A percentile compares a stretch with the other conserved stretches of the same genome.
phyloP scores from a whole-genome alignment of 2,113 vertebrate genomes.

The Chlorodrepanis virens region DNA sequence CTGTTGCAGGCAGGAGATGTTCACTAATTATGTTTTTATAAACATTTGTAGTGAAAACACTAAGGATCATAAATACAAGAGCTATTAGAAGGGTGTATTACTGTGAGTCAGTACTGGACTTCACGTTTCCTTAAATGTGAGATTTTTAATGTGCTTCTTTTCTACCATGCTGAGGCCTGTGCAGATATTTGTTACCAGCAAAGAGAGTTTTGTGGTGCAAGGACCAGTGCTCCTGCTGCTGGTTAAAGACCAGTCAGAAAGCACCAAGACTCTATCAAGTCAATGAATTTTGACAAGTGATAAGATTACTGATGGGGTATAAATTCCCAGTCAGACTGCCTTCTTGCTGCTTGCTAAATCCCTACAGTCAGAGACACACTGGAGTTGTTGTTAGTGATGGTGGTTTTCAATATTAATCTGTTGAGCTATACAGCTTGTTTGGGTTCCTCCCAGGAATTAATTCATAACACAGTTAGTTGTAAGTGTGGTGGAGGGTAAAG shows the following conservation, averaged over 20 bases:
- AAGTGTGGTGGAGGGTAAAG: neutral
- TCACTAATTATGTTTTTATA: neutral
- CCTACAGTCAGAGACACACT: neutral
- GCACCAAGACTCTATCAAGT: neutral
- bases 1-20: neutral
- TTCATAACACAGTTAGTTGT: neutral
- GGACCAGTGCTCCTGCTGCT: accelerated
- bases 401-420: neutral
- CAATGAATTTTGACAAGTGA: neutral
- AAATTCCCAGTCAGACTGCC: neutral
- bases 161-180: neutral
- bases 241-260: neutral
- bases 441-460: neutral
- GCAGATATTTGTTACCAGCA: neutral
- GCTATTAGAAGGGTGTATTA: neutral
- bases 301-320: neutral
- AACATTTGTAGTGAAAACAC: neutral
- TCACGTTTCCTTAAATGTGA: neutral
- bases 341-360: neutral
- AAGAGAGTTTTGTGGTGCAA: neutral
- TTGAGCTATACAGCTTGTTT: neutral
- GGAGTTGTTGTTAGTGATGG: accelerated
- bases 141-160: neutral
- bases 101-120: neutral
- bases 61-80: neutral